Conservation (phyloP, 2,113 vertebrate species). For the Onychostruthus taczanowskii region DNA sequence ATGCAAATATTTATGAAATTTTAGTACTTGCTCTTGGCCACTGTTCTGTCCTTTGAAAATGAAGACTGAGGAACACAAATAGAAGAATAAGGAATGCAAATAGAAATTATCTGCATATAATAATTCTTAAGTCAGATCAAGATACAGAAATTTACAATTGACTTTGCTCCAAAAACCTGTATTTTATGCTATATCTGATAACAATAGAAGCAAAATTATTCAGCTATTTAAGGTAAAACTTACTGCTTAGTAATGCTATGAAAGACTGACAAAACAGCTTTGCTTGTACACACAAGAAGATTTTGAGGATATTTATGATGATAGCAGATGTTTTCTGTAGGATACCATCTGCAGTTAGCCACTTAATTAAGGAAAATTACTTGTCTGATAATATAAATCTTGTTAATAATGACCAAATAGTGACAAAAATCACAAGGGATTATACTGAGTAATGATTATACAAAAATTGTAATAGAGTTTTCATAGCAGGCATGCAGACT, state of each 20-base stretch:
- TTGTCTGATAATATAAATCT: constrained; percentile 80
- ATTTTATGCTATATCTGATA: background rate
- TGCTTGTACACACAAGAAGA: background rate
- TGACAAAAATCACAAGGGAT: constrained; percentile 66
- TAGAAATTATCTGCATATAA: background rate
- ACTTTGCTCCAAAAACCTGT: background rate
- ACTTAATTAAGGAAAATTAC: constrained; percentile 72
- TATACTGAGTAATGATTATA: constrained; percentile 61
- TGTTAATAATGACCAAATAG: constrained; percentile 80
- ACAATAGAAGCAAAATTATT: background rate
- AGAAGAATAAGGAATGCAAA: background rate
- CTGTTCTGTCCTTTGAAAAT: background rate
- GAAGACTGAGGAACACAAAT: background rate
- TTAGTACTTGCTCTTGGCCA: background rate
- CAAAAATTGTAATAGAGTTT: constrained; percentile 44
- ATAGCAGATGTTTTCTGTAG: constrained; percentile 26
- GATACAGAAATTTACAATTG: background rate
- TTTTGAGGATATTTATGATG: constrained; percentile 36
- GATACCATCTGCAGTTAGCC: constrained; percentile 45
- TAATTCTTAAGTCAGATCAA: background rate
- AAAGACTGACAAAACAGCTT: background rate
- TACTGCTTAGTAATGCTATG: background rate
- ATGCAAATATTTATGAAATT: background rate
- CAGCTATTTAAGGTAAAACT: background rate
- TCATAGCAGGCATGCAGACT: background rate